Percentiles rank a stretch among this genome's conserved stretches.
These are phyloP conservation scores for Tachypleus tridentatus DNA, from an alignment of 1,140 invertebrate genomes.

Conservation along the genomic window DNA sequence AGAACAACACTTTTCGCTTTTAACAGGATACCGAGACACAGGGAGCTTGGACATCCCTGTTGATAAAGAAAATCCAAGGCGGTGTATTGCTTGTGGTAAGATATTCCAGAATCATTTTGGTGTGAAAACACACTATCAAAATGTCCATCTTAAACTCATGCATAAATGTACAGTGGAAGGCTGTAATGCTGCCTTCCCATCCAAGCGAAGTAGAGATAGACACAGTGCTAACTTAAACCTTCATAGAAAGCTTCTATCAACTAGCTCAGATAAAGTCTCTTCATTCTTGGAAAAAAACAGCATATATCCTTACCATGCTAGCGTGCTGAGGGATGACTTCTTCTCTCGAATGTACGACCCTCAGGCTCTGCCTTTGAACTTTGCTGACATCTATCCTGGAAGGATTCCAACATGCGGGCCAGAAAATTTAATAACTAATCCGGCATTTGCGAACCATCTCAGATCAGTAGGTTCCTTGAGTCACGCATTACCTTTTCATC, in stretches of 20 bases:
- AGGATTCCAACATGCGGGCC: slow-evolving; percentile 35
- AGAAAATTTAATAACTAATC: slow-evolving; percentile 23
- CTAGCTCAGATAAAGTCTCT: slow-evolving; percentile 37
- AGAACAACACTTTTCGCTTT: not conserved
- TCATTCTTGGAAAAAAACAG: slow-evolving; percentile 29
- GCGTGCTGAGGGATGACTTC: slow-evolving; percentile 55
- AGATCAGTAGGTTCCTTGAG: not conserved
- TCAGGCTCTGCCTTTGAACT: slow-evolving; percentile 35
- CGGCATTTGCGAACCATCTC: slow-evolving; percentile 18
- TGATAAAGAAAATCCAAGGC: slow-evolving; percentile 66
- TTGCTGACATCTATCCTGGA: slow-evolving; percentile 36
- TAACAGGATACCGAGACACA: slow-evolving; percentile 24
- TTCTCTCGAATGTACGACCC: slow-evolving; percentile 67
- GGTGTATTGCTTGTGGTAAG: slow-evolving; percentile 84
- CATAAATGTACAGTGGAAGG: slow-evolving; percentile 91
- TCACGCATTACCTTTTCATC: slow-evolving; percentile 11
- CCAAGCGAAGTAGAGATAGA: slow-evolving; percentile 78
- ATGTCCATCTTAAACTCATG: slow-evolving; percentile 89
- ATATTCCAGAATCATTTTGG: slow-evolving; percentile 89
- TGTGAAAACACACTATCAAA: slow-evolving; percentile 92
- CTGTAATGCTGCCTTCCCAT: slow-evolving; percentile 92
- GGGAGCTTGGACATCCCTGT: slow-evolving; percentile 53
- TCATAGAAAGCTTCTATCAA: slow-evolving; percentile 73
- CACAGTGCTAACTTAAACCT: slow-evolving; percentile 86
- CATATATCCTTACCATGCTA: slow-evolving; percentile 33